Percentiles rank a stretch among this genome's conserved stretches.
Conservation (phyloP, 2,888 invertebrate genomes). For the Linnaemya tessellans region DNA sequence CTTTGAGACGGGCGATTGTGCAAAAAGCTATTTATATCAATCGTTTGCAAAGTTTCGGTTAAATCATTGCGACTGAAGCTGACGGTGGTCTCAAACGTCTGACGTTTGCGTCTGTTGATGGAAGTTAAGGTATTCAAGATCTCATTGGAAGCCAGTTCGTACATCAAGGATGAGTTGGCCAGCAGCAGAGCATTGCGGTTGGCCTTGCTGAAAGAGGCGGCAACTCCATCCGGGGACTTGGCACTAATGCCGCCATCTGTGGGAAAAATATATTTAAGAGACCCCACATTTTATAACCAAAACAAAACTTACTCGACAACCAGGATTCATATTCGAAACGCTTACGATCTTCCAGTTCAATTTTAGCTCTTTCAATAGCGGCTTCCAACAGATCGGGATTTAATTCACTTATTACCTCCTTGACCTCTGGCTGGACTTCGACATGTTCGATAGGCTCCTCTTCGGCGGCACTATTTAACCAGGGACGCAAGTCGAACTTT, state of each 20-base stretch:
- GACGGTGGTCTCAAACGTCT: constrained; percentile 88
- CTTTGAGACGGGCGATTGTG: constrained; percentile 81
- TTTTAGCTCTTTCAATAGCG: constrained; percentile 91
- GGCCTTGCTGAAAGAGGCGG: constrained; percentile 95
- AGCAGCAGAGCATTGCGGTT: constrained; percentile 91
- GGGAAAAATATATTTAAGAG: background rate
- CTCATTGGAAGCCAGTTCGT: constrained; percentile 94
- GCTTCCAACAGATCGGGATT: constrained; percentile 89
- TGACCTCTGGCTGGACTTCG: constrained; percentile 80
- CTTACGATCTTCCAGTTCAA: constrained; percentile 89
- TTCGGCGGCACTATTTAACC: constrained; percentile 85
- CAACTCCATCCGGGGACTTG: constrained; percentile 92
- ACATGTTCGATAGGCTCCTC: constrained; percentile 78
- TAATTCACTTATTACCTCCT: constrained; percentile 86
- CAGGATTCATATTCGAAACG: constrained; percentile 92
- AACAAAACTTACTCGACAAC: constrained; percentile 86
- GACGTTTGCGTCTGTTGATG: constrained; percentile 87
- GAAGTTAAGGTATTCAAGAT: constrained; percentile 87
- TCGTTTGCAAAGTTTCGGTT: constrained; percentile 90
- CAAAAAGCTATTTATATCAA: constrained; percentile 90
- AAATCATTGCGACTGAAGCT: constrained; percentile 86
- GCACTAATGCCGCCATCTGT: constrained; percentile 92
- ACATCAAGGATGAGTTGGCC: constrained; percentile 93
- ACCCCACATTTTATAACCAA: background rate
- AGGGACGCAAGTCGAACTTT: constrained; percentile 87